Base-by-base conservation (phyloP, 2,888 invertebrate species). In the Drosophila parthenogenetica region DNA sequence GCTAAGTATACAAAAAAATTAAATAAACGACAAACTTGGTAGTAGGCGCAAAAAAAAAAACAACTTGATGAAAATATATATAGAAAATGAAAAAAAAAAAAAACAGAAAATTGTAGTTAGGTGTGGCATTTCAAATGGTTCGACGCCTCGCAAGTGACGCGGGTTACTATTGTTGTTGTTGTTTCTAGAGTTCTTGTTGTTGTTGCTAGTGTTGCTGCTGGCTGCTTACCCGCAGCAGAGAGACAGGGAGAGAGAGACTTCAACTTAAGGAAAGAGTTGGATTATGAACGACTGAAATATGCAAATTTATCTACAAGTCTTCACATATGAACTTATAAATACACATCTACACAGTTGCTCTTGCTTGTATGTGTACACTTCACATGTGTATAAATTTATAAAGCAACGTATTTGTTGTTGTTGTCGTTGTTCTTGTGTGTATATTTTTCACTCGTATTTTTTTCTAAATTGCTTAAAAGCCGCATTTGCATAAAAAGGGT, bases 211-310 rank as follows among this genome's bases (percentile, higher is more conserved):
- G 43, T 32, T 50, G 61, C 51, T 59, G 73, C 62, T 69, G 81
- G 51, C 58, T 69, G 73, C 42, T 67, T 68, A 75, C 79, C 74
- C 81, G 72, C 63, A 71, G 77, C 62, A 73, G 54, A 29, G 17
- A 22, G 8, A 54, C 19, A 25, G 43, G 40, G 51, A 40, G 29
- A 17, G 35, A 14, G 49, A 51, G 66, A 73, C 68, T 75, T 79
- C 65, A 82, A 74, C 68, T 86, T 87, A 88, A 77, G 87, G 83
- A 89, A 86, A 88, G 89, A 88, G 77, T 81, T 85, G 89, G 79
- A 85, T 89, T 86, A 86, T 86, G 89, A 89, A 87, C 88, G 89
- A 77, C 82, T 85, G 82, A 85, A 86, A 86, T 87, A 86, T 86
- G 85, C 82, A 86, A 86, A 86, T 86, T 79, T 73, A 83, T 79